Evolutionary conservation across 2,113 vertebrate genomes (phyloP).

Genomic region (Vanacampus margaritifer): DNA sequence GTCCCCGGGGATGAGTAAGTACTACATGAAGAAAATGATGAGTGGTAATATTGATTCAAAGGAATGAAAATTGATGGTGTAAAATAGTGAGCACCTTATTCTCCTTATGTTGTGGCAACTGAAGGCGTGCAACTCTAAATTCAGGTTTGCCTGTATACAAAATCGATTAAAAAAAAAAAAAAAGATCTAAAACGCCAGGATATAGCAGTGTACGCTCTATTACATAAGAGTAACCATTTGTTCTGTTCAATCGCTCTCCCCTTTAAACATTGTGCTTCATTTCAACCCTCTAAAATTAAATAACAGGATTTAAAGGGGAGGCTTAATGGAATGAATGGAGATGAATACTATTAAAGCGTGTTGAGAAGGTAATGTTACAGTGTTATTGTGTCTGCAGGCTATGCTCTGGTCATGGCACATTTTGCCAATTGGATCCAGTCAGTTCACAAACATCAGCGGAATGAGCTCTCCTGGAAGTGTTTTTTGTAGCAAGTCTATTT

Average conservation of each 20-base stretch:
- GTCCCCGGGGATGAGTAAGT: not conserved
- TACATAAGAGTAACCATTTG: not conserved
- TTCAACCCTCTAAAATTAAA: not conserved
- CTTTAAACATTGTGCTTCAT: not conserved
- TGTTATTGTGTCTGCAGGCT: conserved; percentile 47
- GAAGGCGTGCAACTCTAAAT: no score
- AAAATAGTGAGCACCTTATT: no score
- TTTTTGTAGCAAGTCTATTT: not conserved
- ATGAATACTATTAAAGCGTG: conserved; percentile 16
- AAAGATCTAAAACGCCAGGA: not conserved
- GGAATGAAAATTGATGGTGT: not conserved
- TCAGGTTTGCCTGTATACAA: not conserved
- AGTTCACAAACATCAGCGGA: conserved; percentile 14
- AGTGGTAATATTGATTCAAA: conserved; percentile 1
- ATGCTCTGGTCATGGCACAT: conserved; percentile 22
- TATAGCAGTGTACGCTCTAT: not conserved
- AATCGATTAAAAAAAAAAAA: conserved; percentile 10
- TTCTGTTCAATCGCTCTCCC: not conserved
- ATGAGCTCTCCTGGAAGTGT: conserved; percentile 22
- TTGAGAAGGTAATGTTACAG: conserved; percentile 37
- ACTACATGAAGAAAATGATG: not conserved
- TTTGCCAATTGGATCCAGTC: conserved; percentile 39
- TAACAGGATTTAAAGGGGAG: not conserved
- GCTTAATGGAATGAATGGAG: not conserved
- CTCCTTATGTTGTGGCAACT: no score